Conservation (phyloP, 2,797 vertebrate species). For the Enteromius trimaculatus region DNA sequence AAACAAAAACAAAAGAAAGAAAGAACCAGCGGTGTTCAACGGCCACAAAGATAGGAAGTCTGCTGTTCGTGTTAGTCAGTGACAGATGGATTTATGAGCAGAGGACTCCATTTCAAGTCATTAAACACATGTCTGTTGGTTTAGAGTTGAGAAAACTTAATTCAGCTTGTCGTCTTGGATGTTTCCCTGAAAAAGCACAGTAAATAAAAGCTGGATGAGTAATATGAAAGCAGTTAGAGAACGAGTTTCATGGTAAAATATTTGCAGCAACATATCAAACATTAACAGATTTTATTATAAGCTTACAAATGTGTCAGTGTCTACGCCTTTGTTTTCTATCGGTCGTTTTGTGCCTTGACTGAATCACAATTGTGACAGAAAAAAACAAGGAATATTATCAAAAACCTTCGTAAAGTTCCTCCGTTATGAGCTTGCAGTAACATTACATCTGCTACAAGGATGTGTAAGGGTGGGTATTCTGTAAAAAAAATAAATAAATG, state of each 20-base stretch:
- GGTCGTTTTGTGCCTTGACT: neutral
- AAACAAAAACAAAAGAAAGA: constrained; percentile 34
- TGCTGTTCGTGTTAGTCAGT: constrained; percentile 33
- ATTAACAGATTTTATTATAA: neutral
- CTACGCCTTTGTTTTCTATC: neutral
- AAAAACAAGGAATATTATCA: constrained; percentile 18
- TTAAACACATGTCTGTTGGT: constrained; percentile 40
- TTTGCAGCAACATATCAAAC: neutral
- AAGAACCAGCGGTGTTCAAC: constrained; percentile 39
- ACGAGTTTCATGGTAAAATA: neutral
- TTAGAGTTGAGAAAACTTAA: constrained; percentile 10
- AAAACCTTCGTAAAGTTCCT: constrained; percentile 52
- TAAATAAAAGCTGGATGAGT: constrained; percentile 21
- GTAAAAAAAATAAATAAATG: constrained; percentile 47
- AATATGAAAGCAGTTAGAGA: neutral
- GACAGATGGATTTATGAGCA: constrained; percentile 38
- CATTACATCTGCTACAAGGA: constrained; percentile 65
- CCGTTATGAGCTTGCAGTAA: constrained; percentile 30
- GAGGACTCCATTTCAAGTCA: constrained; percentile 15
- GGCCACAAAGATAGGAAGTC: constrained; percentile 24
- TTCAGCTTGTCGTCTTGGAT: constrained; percentile 42
- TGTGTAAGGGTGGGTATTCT: constrained; percentile 84
- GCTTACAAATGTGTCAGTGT: neutral
- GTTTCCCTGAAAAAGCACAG: constrained; percentile 45
- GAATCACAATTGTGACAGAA: constrained; percentile 4